Base-by-base conservation (phyloP, 2,797 vertebrate genomes). In the Enteromius paludinosus region DNA sequence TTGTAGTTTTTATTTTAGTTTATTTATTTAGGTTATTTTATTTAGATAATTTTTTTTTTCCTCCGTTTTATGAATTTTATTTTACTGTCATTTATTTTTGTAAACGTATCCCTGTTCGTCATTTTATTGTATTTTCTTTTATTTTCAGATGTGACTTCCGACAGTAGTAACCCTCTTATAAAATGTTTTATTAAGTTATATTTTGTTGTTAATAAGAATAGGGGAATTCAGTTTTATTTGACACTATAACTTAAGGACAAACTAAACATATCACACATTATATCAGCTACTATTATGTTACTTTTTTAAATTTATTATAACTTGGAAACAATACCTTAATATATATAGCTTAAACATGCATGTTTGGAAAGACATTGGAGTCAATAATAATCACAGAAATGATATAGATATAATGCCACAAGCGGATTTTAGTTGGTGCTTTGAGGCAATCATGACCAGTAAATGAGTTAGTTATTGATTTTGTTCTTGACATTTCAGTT, bases 401-500 rank as follows among this genome's bases (percentile, higher is more conserved):
- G 6, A 14, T 66, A 4, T 66, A 20, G 12, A 41, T 20, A 62
- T 14, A 77, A 76, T 76, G 23, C 11, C 56, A n/a, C n/a, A 33
- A 1, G 18, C 62, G 17, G 30, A 45, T 64, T 30, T 43, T 23
- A 76, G 25, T 18, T 25, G 25, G 18, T 43, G 25, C 38, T 76
- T 25, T 77, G 45, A 47, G 75, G 18, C 18, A n/a, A 47, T 64
- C 74, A 14, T 47, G 74, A 77, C 23, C 30, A 10, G 33, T 14
- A 41, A 54, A 54, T 3, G 12, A 41, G n/a, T 41, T 12, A 0
- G 7, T 52, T 68, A 68, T 68, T 41, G 64, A 69, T 79, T 79
- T 79, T 18, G 15, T 17, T 66, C 25, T 69, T 79, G 77, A 79
- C 77, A 56, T 79, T 79, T 79, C 28, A 38, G 49, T 68, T 54